Evolutionary conservation across 2,113 vertebrate species (phyloP).

Genomic region (Furnarius figulus): DNA sequence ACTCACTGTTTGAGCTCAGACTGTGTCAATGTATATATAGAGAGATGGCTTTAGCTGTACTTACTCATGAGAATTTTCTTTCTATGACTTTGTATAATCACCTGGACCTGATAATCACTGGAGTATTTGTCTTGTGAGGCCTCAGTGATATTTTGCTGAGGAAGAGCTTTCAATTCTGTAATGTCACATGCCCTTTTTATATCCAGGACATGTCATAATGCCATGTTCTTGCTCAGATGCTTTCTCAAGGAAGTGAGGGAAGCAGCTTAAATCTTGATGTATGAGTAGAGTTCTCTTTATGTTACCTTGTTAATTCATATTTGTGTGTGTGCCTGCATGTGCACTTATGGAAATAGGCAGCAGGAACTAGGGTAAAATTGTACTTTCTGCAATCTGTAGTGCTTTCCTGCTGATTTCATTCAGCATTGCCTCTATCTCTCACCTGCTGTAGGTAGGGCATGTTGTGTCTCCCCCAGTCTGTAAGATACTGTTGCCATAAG

Average conservation of each 20-base stretch:
- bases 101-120: background rate
- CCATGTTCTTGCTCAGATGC: background rate
- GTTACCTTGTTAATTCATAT: background rate
- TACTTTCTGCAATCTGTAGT: background rate
- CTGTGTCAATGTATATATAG: background rate
- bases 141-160: background rate
- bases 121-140: background rate
- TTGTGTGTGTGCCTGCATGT: background rate
- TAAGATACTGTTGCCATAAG: background rate
- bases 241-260: background rate
- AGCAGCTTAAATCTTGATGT: background rate
- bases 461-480: background rate
- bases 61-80: background rate
- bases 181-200: background rate
- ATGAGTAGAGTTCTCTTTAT: background rate
- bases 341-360: background rate
- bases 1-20: background rate
- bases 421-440: background rate
- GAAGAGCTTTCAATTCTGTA: background rate
- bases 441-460: background rate
- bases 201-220: background rate
- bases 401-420: background rate
- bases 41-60: background rate
- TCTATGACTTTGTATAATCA: background rate
- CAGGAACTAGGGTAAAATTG: background rate